Evolutionary conservation across 1,140 invertebrate species (phyloP).

Genomic region (Bombus terrestris): DNA sequence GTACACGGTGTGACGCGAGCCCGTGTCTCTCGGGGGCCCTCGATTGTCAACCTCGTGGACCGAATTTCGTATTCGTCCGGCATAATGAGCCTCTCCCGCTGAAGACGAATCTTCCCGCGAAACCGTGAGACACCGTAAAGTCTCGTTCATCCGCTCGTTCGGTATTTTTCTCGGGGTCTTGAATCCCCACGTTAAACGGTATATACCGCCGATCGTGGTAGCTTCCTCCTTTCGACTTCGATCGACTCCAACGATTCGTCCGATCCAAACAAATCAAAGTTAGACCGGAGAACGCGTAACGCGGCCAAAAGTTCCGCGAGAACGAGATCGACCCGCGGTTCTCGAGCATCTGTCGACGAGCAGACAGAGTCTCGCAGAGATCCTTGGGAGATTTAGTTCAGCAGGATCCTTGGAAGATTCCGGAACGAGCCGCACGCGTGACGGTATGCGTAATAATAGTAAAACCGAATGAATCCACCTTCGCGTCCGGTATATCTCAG

Average conservation of each 20-base stretch:
- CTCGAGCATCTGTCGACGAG: background rate
- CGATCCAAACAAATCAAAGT: background rate
- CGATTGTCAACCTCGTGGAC: conserved; percentile 54
- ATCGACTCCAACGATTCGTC: too few species aligned
- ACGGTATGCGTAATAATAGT: conserved; percentile 73
- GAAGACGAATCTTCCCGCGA: conserved; percentile 18
- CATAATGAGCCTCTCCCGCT: conserved; percentile 53
- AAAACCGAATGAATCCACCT: conserved; percentile 67
- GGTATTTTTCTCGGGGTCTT: background rate
- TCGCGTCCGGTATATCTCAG: conserved; percentile 34
- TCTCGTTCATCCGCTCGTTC: background rate
- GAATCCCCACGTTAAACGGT: background rate
- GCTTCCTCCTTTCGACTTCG: background rate
- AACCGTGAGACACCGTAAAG: conserved; percentile 24
- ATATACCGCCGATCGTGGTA: background rate
- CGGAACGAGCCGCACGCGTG: conserved; percentile 63
- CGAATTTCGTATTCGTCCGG: conserved; percentile 70
- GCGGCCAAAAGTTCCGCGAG: background rate
- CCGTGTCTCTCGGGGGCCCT: conserved; percentile 33
- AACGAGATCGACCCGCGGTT: conserved; percentile 43
- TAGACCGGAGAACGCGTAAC: background rate
- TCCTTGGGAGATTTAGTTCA: conserved; percentile 3
- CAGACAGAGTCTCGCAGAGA: background rate
- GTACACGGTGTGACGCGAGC: conserved; percentile 18
- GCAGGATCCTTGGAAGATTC: conserved; percentile 17